Evolutionary conservation across 1,140 invertebrate species (phyloP).

Genomic region (Drosophila baimaii): DNA sequence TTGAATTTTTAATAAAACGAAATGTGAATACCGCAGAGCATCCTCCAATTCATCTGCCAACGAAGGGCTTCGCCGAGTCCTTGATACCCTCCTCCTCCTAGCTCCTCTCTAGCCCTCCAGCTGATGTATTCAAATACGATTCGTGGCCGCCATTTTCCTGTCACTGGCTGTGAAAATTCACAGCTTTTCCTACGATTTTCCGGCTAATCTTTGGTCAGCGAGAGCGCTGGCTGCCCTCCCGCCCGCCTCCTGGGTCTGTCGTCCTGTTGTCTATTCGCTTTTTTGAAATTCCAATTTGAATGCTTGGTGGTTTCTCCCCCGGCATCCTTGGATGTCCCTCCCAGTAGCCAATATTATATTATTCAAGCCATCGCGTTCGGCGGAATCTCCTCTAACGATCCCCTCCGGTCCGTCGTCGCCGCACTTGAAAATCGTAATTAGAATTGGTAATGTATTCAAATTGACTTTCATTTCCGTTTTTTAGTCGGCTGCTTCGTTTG

Average conservation of each 20-base stretch:
- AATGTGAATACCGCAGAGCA: slow-evolving; percentile 69
- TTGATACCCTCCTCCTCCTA: slow-evolving; percentile 22
- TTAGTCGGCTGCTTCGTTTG: slow-evolving; percentile 40
- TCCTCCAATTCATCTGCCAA: slow-evolving; percentile 52
- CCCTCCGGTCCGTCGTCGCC: slow-evolving; percentile 42
- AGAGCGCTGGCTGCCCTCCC: slow-evolving; percentile 28
- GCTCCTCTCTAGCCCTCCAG: slow-evolving; percentile 7
- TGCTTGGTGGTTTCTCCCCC: slow-evolving; percentile 65
- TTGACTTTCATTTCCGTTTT: slow-evolving; percentile 83
- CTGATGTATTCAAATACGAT: slow-evolving; percentile 75
- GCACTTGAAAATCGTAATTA: slow-evolving; percentile 84
- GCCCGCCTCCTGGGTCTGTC: slow-evolving; percentile 26
- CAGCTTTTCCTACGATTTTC: slow-evolving; percentile 60
- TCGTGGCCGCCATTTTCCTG: slow-evolving; percentile 76
- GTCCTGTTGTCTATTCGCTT: slow-evolving; percentile 68
- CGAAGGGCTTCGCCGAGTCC: slow-evolving; percentile 33
- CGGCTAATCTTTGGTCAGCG: slow-evolving; percentile 79
- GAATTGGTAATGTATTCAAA: slow-evolving; percentile 84
- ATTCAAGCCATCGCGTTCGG: slow-evolving; percentile 74
- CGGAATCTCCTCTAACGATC: slow-evolving; percentile 33
- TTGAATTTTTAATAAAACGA: slow-evolving; percentile 83
- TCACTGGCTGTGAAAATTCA: slow-evolving; percentile 78
- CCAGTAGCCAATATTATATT: slow-evolving; percentile 76
- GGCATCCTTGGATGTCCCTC: slow-evolving; percentile 11
- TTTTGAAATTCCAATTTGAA: slow-evolving; percentile 82